phyloP scores from a whole-genome alignment of 1,140 invertebrate genomes.

The Thaumetopoea pityocampa region DNA sequence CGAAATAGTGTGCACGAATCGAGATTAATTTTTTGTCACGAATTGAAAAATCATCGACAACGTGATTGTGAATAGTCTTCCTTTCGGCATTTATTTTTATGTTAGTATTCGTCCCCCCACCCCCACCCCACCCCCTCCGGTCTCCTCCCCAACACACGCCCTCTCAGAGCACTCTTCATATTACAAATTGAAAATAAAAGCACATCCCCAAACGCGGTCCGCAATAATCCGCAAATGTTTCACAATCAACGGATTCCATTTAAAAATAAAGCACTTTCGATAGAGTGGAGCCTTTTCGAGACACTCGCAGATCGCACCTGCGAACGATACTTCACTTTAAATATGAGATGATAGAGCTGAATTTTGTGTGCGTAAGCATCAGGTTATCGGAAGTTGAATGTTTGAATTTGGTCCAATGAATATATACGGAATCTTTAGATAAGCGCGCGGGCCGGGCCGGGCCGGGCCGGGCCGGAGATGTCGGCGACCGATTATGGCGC shows the following conservation, averaged over 20 bases:
- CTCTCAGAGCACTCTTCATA: too few species aligned
- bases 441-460: too few species aligned
- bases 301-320: constrained; percentile 1
- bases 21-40: too few species aligned
- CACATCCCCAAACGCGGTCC: constrained; percentile 7
- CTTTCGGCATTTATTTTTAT: too few species aligned
- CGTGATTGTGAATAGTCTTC: too few species aligned
- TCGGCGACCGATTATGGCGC: too few species aligned
- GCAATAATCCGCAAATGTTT: constrained; percentile 17
- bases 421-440: constrained; percentile 18
- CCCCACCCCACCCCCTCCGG: too few species aligned
- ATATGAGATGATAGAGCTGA: background rate
- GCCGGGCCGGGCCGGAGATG: too few species aligned
- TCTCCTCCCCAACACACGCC: too few species aligned
- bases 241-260: constrained; percentile 13
- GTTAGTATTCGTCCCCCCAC: too few species aligned
- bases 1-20: too few species aligned
- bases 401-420: constrained; percentile 20
- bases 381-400: constrained; percentile 7
- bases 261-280: constrained; percentile 18
- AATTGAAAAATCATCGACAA: too few species aligned
- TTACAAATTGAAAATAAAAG: constrained; percentile 16
- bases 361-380: background rate
- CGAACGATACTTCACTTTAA: constrained; percentile 1
- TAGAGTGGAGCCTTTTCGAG: constrained; percentile 2